Evolutionary conservation across 2,113 vertebrate genomes (phyloP).

Genomic region (Sciurus niger): DNA sequence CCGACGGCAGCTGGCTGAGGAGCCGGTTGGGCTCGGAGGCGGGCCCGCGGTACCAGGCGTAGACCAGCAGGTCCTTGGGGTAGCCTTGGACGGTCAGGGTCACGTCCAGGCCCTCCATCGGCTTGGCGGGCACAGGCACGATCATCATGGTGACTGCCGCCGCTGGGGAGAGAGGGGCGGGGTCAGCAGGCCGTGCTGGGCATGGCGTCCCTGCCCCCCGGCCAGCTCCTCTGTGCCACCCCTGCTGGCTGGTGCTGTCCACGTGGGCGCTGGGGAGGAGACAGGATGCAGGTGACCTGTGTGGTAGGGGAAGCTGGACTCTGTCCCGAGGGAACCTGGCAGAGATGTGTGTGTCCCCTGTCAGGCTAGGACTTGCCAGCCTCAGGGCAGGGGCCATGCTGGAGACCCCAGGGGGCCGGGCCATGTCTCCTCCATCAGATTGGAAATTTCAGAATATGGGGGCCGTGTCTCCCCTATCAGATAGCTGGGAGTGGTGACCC

Average conservation of each 20-base stretch:
- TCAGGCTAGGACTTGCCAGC: background rate
- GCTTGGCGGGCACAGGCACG: slow-evolving; percentile 62
- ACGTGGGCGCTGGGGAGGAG: background rate
- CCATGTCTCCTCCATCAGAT: slow-evolving; percentile 73
- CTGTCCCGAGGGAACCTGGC: background rate
- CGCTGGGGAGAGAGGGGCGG: slow-evolving; percentile 64
- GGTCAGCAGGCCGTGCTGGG: background rate
- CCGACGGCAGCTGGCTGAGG: slow-evolving; percentile 80
- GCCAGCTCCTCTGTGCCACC: background rate
- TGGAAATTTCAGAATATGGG: background rate
- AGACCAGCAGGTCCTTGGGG: slow-evolving; percentile 84
- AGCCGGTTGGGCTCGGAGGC: slow-evolving; percentile 80
- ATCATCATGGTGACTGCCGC: slow-evolving; percentile 69
- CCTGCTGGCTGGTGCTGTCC: background rate
- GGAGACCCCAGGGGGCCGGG: background rate
- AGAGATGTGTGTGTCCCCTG: background rate
- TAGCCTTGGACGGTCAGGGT: slow-evolving; percentile 78
- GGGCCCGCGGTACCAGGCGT: slow-evolving; percentile 81
- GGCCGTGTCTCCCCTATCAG: background rate
- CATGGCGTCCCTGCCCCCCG: fast-evolving
- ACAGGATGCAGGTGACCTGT: slow-evolving; percentile 3
- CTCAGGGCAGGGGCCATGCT: background rate
- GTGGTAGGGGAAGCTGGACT: background rate
- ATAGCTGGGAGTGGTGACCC: background rate
- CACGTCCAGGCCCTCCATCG: slow-evolving; percentile 80